Base-by-base conservation (phyloP, 2,888 invertebrate species). In the Tetropium fuscum region DNA sequence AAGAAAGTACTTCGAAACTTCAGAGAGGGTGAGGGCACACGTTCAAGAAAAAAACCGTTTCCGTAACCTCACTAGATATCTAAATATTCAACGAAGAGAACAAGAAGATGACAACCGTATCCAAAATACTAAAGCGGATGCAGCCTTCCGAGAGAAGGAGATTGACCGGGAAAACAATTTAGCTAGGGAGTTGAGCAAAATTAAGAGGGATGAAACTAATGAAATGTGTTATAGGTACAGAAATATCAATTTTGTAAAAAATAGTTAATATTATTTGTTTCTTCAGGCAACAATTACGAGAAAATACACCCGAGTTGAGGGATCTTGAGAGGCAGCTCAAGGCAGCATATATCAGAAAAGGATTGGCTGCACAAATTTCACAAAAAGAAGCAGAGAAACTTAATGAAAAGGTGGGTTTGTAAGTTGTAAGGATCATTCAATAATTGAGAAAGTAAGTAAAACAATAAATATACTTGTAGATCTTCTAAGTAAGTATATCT, bases 281-380 rank as follows among this genome's bases (percentile, higher is more conserved):
- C 19, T 60, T 18, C 58, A 84, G 88, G 49, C 88, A 88, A 70
- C 84, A 84, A 63, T 73, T 90, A n/a, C 76, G 88, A 41, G 85
- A 86, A 64, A 81, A 84, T 40, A 87, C 88, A 71, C 85, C 86
- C 0, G 87, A 88, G 72, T 80, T 93, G 13, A 79, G 86, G 55
- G 86, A 88, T 47, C 78, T 93, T 41, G 85, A 87, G 63, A 81
- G 83, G 36, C 87, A 89, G 74, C 80, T 93, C 19, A 85, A 87
- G 66, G 86, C 87, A n/a, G 92, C 91, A 0, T 93, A 93, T 74
- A 85, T 88, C 18, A 86, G 87, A 70, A 88, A 92, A 75, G 89
- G 89, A 69, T 76, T 91, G 78, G 76, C 82, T 75, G 83, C 87
- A 73, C 87, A 93, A 84, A 80, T 89, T 13, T 84, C 86, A 3